Conservation (phyloP, 2,797 vertebrate species). For the Lepus oiostolus region DNA sequence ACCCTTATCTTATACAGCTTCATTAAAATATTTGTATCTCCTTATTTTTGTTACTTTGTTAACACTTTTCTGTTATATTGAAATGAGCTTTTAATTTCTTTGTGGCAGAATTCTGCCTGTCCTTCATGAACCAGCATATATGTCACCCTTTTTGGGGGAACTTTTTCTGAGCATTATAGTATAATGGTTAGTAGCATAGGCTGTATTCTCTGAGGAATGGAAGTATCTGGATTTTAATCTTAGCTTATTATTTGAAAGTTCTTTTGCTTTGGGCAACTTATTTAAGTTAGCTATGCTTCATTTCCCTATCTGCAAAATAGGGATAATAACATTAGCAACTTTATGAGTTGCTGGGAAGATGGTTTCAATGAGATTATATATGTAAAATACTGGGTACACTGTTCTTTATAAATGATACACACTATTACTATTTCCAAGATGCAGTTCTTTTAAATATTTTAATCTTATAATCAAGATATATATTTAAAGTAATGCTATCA, state of each 20-base stretch:
- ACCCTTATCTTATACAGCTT: background rate
- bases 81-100: constrained; percentile 28
- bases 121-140: background rate
- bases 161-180: background rate
- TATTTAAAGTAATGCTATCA: constrained; percentile 37
- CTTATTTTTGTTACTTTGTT: constrained; percentile 12
- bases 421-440: constrained; percentile 40
- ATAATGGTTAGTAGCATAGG: background rate
- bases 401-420: constrained; percentile 51
- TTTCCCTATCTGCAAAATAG: constrained; percentile 31
- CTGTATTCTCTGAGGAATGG: constrained; percentile 22
- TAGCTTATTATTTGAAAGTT: background rate
- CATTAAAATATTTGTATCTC: background rate
- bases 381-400: background rate
- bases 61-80: background rate
- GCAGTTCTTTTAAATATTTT: constrained; percentile 51
- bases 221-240: constrained; percentile 50
- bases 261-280: background rate
- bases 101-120: constrained; percentile 36
- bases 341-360: constrained; percentile 52
- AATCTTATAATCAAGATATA: constrained; percentile 40
- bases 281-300: constrained; percentile 46
- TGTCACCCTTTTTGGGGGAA: background rate
- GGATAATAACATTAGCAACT: background rate
- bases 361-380: constrained; percentile 48